Percentiles rank a stretch among this genome's conserved stretches.
Evolutionary conservation across 2,113 vertebrate species (phyloP).

Genomic region (Eleginops maclovinus): DNA sequence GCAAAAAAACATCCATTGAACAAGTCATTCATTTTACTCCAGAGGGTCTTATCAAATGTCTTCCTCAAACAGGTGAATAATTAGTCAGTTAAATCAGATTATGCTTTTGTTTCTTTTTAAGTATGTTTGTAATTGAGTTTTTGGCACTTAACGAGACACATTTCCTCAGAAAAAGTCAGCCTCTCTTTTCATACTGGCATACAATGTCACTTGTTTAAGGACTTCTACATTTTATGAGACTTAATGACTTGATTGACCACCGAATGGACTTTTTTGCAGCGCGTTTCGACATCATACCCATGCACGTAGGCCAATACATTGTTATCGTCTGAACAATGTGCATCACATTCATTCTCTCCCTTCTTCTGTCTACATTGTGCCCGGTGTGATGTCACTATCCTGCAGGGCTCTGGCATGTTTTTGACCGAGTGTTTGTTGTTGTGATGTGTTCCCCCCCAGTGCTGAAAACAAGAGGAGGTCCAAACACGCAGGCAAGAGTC

Average conservation of each 20-base stretch:
- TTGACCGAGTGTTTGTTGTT: constrained; percentile 37
- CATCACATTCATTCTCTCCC: constrained; percentile 62
- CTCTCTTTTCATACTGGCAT: background rate
- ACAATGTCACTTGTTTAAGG: constrained; percentile 21
- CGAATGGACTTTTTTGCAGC: constrained; percentile 76
- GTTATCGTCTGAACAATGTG: constrained; percentile 61
- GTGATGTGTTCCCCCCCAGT: constrained; percentile 79
- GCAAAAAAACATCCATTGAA: constrained; percentile 72
- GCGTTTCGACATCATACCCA: constrained; percentile 47
- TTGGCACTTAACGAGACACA: constrained; percentile 1
- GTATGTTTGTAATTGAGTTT: too few species aligned
- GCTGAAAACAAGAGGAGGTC: constrained; percentile 96
- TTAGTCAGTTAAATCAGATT: background rate
- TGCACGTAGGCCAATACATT: constrained; percentile 65
- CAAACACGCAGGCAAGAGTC: constrained; percentile 93
- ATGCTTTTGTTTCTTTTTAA: background rate
- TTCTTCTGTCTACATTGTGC: constrained; percentile 46
- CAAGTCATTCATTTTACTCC: constrained; percentile 30
- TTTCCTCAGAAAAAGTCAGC: background rate
- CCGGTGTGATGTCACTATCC: constrained; percentile 26
- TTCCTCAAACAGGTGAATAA: constrained; percentile 2
- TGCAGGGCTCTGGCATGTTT: constrained; percentile 6
- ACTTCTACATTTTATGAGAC: constrained; percentile 1
- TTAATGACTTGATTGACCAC: constrained; percentile 41
- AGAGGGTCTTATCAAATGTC: background rate